Evolutionary conservation across 2,888 invertebrate species (phyloP).

Genomic region (Seira sanloemensis): DNA sequence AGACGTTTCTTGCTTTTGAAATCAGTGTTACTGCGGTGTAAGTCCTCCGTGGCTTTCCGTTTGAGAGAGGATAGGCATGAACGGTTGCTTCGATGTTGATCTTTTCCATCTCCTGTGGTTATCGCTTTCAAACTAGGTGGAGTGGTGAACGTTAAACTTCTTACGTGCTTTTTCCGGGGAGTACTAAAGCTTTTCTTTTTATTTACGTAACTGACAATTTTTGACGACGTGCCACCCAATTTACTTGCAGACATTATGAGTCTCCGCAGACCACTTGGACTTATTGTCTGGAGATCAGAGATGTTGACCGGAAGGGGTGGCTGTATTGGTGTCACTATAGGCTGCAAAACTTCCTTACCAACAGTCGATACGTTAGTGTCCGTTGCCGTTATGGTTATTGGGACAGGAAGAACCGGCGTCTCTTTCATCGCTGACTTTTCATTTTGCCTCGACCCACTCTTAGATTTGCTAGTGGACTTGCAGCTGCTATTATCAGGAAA

Average conservation of each 20-base stretch:
- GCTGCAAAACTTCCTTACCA: too few relatives aligned
- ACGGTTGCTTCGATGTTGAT: neutral
- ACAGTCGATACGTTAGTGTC: too few relatives aligned
- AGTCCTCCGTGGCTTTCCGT: conserved; percentile 39
- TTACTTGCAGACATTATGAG: conserved; percentile 62
- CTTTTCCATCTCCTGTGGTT: conserved; percentile 3
- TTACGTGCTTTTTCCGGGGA: conserved; percentile 70
- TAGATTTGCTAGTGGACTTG: too few relatives aligned
- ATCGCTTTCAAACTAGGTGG: conserved; percentile 65
- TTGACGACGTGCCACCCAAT: neutral
- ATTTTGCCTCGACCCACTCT: too few relatives aligned
- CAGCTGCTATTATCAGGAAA: neutral
- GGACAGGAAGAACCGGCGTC: too few relatives aligned
- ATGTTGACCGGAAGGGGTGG: conserved; percentile 19
- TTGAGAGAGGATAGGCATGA: neutral
- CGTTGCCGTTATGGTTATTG: too few relatives aligned
- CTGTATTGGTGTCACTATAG: conserved; percentile 48
- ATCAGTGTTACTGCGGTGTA: neutral
- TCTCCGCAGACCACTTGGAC: conserved; percentile 44
- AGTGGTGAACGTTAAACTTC: conserved; percentile 69
- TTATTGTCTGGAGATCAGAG: conserved; percentile 38
- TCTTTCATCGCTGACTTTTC: too few relatives aligned
- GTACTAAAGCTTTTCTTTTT: conserved; percentile 70
- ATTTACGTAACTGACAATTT: conserved; percentile 3
- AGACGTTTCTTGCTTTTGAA: conserved; percentile 57